These are phyloP conservation scores for Chloromyia formosa DNA, from an alignment of 2,888 invertebrate genomes.

Conservation along the genomic window DNA sequence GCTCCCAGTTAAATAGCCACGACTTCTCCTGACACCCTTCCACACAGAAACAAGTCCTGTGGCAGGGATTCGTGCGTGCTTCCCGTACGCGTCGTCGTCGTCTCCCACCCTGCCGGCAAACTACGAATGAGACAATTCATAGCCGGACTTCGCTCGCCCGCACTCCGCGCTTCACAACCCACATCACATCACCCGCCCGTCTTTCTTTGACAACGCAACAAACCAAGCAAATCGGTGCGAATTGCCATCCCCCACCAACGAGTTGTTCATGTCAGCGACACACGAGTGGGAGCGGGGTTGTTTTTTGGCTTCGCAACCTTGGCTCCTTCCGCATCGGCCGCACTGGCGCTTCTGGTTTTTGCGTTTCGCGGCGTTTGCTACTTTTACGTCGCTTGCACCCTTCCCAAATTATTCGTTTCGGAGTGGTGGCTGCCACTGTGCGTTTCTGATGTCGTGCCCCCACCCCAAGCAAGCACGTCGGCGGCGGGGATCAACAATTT, in stretches of 20 bases:
- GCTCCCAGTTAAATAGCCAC: constrained; percentile 11
- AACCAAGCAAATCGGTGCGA: neutral
- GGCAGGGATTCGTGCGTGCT: constrained; percentile 14
- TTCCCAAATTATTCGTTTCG: constrained; percentile 14
- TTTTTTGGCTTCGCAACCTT: neutral
- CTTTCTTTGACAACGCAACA: too few species aligned
- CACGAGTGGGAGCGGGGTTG: constrained; percentile 7
- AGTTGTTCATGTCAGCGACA: too few species aligned
- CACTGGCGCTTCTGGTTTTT: neutral
- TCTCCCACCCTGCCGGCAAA: neutral
- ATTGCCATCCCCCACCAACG: neutral
- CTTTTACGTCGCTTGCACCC: constrained; percentile 17
- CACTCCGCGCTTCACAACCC: neutral
- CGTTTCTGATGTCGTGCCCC: constrained; percentile 35
- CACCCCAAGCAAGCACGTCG: constrained; percentile 26
- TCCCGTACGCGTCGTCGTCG: too few species aligned
- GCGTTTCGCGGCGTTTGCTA: neutral
- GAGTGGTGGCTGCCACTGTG: constrained; percentile 37
- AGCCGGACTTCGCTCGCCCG: neutral
- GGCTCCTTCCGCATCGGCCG: neutral
- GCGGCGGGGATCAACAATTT: constrained; percentile 47
- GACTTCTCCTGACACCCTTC: constrained; percentile 5
- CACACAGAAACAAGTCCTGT: neutral
- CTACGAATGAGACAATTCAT: too few species aligned
- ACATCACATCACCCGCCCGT: too few species aligned